A percentile compares a stretch with the other conserved stretches of the same genome.
Evolutionary conservation across 2,888 invertebrate genomes (phyloP).

Genomic region (Scelioninae gen. 2): DNA sequence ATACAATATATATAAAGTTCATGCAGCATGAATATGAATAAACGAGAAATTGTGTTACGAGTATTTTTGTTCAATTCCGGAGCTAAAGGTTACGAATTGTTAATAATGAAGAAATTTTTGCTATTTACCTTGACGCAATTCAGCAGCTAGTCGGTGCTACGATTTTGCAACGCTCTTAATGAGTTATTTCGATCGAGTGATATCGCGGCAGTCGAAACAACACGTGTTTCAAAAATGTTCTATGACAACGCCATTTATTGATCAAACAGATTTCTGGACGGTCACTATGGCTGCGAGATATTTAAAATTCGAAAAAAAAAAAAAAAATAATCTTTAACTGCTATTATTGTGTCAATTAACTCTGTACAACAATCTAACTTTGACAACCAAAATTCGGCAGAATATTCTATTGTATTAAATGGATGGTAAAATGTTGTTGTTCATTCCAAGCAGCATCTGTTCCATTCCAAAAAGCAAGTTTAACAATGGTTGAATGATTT

Average conservation of each 20-base stretch:
- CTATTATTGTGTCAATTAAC: no score
- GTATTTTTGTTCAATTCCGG: conserved; percentile 1
- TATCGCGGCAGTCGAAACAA: conserved; percentile 17
- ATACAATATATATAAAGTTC: conserved; percentile 42
- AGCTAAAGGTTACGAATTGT: conserved; percentile 36
- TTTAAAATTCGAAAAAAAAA: conserved; percentile 21
- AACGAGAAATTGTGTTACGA: conserved; percentile 21
- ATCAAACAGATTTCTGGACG: conserved; percentile 52
- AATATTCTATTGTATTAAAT: no score
- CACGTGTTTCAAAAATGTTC: conserved; percentile 48
- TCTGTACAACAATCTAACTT: no score
- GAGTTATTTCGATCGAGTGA: conserved; percentile 27
- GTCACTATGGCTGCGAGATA: conserved; percentile 20
- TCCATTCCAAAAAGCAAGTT: no score
- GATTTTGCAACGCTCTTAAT: conserved; percentile 18
- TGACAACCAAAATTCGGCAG: no score
- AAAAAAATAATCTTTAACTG: no score
- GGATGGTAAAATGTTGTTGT: no score
- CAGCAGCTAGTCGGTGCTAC: conserved; percentile 4
- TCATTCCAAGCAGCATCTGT: no score
- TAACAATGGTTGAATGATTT: no score
- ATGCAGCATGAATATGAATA: conserved; percentile 3
- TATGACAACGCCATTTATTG: conserved; percentile 60
- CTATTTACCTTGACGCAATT: conserved; percentile 29
- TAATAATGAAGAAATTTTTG: conserved; percentile 11